These are phyloP conservation scores for Nudaria mundana DNA, from an alignment of 2,888 invertebrate species.

Conservation along the genomic window DNA sequence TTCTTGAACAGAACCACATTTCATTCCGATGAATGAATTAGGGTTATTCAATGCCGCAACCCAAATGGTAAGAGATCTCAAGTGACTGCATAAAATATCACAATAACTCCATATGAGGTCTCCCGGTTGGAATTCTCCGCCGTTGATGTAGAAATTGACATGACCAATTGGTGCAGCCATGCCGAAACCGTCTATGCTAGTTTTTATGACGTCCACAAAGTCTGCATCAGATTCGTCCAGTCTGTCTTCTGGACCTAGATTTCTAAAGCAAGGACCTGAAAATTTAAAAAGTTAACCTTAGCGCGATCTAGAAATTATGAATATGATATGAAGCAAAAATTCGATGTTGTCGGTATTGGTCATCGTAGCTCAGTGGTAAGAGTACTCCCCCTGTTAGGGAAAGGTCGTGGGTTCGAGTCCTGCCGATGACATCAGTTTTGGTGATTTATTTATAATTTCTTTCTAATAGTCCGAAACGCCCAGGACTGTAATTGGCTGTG, in stretches of 20 bases:
- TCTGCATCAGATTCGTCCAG: constrained; percentile 59
- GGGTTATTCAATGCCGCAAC: constrained; percentile 43
- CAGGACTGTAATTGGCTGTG: too few relatives aligned
- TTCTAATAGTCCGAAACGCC: too few relatives aligned
- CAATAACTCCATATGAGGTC: constrained; percentile 44
- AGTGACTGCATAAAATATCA: constrained; percentile 44
- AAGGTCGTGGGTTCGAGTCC: too few relatives aligned
- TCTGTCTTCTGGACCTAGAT: constrained; percentile 51
- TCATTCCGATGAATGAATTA: constrained; percentile 43
- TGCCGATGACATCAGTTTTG: too few relatives aligned
- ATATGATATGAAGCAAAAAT: too few relatives aligned
- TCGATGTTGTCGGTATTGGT: too few relatives aligned
- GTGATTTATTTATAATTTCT: too few relatives aligned
- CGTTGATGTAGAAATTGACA: constrained; percentile 63
- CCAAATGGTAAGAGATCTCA: constrained; percentile 44
- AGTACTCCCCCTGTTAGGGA: too few relatives aligned
- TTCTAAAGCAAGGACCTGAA: constrained; percentile 60
- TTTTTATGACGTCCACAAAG: constrained; percentile 53
- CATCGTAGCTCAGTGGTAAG: too few relatives aligned
- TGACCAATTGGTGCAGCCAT: constrained; percentile 62
- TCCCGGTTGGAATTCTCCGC: constrained; percentile 57
- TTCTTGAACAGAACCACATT: constrained; percentile 50
- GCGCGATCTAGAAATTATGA: too few relatives aligned
- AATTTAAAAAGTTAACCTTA: background rate
- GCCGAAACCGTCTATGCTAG: constrained; percentile 61